Evolutionary conservation across 2,113 vertebrate genomes (phyloP).

Genomic region (Stegostoma tigrinum): DNA sequence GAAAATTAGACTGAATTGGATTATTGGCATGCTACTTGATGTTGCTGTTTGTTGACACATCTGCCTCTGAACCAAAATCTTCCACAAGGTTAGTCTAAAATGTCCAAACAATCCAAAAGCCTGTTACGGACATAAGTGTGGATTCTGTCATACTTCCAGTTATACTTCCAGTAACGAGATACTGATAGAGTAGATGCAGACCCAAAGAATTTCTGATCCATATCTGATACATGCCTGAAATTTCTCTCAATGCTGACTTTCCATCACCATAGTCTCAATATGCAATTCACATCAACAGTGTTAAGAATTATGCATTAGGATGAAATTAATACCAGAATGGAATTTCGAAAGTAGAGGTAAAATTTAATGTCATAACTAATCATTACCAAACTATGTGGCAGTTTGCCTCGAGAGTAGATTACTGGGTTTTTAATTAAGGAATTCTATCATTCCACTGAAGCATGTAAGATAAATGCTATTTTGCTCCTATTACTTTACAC

Average conservation of each 20-base stretch:
- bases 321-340: not conserved
- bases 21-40: too few relatives aligned
- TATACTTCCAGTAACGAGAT: not conserved
- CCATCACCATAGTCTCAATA: not conserved
- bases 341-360: not conserved
- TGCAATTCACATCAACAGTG: not conserved
- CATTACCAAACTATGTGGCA: not conserved
- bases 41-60: not conserved
- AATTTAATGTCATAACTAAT: slow-evolving; percentile 16
- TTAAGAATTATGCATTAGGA: not conserved
- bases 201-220: not conserved
- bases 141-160: not conserved
- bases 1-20: not conserved
- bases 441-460: slow-evolving; percentile 10
- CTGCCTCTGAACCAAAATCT: not conserved
- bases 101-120: not conserved
- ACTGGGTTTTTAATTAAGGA: slow-evolving; percentile 5
- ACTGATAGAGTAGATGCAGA: not conserved
- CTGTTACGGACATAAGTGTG: not conserved
- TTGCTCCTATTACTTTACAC: not conserved
- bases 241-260: not conserved
- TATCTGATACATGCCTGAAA: not conserved
- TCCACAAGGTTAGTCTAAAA: not conserved
- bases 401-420: not conserved
- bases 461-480: slow-evolving; percentile 13